Evolutionary conservation across 2,797 vertebrate species (phyloP).

Genomic region (Dendrocincla fuliginosa): DNA sequence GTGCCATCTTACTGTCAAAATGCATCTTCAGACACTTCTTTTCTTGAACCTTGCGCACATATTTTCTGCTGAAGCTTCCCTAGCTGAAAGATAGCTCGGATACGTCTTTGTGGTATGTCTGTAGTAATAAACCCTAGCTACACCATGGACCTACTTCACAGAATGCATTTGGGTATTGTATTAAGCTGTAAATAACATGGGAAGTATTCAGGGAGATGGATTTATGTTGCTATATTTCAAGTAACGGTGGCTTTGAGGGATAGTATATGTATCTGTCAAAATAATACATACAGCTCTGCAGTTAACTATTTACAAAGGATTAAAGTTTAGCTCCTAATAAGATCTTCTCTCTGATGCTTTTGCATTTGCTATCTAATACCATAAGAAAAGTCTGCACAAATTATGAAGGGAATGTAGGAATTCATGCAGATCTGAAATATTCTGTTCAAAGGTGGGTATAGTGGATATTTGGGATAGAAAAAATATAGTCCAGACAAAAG

Average conservation of each 20-base stretch:
- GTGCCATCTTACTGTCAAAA: not conserved
- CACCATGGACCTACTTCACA: not conserved
- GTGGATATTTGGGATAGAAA: not conserved
- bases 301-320: slow-evolving; percentile 58
- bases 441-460: not conserved
- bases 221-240: slow-evolving; percentile 38
- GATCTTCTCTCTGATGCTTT: slow-evolving; percentile 37
- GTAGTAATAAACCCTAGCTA: not conserved
- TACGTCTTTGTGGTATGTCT: not conserved
- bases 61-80: not conserved
- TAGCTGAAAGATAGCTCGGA: not conserved
- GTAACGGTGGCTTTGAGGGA: slow-evolving; percentile 6
- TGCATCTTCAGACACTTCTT: not conserved
- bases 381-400: slow-evolving; percentile 11
- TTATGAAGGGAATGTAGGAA: not conserved
- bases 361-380: slow-evolving; percentile 11
- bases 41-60: not conserved
- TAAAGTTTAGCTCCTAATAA: slow-evolving; percentile 56
- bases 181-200: slow-evolving; percentile 30
- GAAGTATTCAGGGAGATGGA: slow-evolving; percentile 20
- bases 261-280: slow-evolving; percentile 19
- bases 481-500: not conserved
- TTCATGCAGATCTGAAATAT: slow-evolving; percentile 16
- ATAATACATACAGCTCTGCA: not conserved
- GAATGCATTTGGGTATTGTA: slow-evolving; percentile 12